Percentiles rank a stretch among this genome's conserved stretches.
Evolutionary conservation across 2,888 invertebrate genomes (phyloP).

Genomic region (Cenopis cana): DNA sequence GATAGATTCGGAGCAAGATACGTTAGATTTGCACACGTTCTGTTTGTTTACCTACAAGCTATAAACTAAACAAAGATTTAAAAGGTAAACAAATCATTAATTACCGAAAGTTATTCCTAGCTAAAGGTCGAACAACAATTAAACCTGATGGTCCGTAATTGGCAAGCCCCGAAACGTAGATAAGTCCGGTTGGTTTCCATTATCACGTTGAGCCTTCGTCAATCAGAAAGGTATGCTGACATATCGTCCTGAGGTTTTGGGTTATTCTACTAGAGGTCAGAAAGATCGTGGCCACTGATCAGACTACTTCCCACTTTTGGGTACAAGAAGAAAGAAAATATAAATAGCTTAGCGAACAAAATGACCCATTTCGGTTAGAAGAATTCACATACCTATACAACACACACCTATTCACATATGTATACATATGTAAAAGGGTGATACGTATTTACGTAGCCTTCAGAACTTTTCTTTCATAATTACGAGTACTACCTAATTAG

Average conservation of each 20-base stretch:
- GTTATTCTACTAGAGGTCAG: not conserved
- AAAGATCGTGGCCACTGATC: not conserved
- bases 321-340: not conserved
- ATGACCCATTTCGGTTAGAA: not conserved
- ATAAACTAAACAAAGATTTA: not conserved
- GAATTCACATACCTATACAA: not conserved
- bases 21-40: too few relatives aligned
- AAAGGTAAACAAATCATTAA: not conserved
- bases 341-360: not conserved
- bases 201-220: conserved; percentile 10
- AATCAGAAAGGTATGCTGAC: conserved; percentile 15
- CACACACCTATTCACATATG: too few relatives aligned
- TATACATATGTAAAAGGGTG: too few relatives aligned
- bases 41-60: not conserved
- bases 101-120: not conserved
- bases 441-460: too few relatives aligned
- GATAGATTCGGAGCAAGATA: too few relatives aligned
- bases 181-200: conserved; percentile 28
- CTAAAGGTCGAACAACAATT: conserved; percentile 14
- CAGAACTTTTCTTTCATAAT: too few relatives aligned
- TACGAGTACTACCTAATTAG: too few relatives aligned
- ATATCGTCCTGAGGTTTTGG: not conserved
- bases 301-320: not conserved
- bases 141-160: conserved; percentile 21
- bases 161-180: not conserved